phyloP scores from a whole-genome alignment of 2,113 vertebrate genomes.

The Nicator chloris region DNA sequence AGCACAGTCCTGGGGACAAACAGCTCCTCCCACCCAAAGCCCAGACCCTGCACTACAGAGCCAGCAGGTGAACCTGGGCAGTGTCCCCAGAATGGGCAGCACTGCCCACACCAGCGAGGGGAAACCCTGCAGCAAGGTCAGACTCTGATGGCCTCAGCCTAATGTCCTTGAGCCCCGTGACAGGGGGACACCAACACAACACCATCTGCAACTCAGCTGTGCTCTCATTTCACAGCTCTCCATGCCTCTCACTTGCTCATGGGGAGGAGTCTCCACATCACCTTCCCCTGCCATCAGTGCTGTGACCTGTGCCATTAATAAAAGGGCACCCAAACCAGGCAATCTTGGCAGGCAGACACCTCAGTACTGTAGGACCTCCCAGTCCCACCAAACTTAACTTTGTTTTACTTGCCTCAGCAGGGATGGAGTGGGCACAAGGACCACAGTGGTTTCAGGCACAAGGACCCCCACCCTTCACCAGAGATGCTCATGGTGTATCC shows the following conservation, averaged over 20 bases:
- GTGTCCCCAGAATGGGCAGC: not conserved
- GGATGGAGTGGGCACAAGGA: not conserved
- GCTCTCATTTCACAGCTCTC: not conserved
- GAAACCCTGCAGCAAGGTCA: not conserved
- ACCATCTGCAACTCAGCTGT: not conserved
- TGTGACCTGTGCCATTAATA: not conserved
- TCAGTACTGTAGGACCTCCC: fast-evolving
- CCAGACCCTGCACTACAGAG: not conserved
- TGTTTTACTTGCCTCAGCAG: not conserved
- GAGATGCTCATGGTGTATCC: not conserved
- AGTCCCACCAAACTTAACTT: not conserved
- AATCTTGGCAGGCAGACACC: not conserved
- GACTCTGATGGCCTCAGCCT: not conserved
- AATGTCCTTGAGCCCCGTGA: not conserved
- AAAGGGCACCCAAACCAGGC: not conserved
- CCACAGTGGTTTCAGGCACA: not conserved
- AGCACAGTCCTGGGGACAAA: not conserved
- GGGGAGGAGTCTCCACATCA: not conserved
- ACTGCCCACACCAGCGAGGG: fast-evolving
- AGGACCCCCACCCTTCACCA: not conserved
- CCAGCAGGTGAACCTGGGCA: not conserved
- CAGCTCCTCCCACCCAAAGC: not conserved
- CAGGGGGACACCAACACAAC: not conserved
- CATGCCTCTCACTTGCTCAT: not conserved
- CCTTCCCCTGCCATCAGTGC: not conserved